phyloP scores from a whole-genome alignment of 2,797 vertebrate species.

The Halcyon chelicuti region DNA sequence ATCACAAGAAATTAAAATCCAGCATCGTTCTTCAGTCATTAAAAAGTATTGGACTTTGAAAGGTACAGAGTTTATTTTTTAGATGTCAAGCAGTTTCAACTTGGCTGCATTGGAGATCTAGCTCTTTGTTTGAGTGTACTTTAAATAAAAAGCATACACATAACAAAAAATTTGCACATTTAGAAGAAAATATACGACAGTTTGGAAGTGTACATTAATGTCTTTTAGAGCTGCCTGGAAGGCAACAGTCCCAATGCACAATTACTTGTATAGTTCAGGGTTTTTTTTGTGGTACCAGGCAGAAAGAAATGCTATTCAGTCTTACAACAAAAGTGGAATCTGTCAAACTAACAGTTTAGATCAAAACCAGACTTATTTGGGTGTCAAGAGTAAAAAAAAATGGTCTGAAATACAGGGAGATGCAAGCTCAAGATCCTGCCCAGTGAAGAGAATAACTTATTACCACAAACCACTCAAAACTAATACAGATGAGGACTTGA shows the following conservation, averaged over 20 bases:
- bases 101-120: neutral
- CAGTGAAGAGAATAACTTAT: neutral
- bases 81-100: neutral
- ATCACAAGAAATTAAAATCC: neutral
- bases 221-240: neutral
- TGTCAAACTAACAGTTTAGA: neutral
- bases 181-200: neutral
- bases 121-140: neutral
- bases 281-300: neutral
- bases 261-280: neutral
- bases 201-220: neutral
- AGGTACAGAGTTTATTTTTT: neutral
- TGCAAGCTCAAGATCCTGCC: neutral
- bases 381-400: neutral
- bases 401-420: neutral
- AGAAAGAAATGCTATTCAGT: neutral
- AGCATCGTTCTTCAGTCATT: neutral
- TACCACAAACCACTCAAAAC: neutral
- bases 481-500: neutral
- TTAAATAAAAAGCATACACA: neutral
- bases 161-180: neutral
- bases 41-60: neutral
- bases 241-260: neutral
- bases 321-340: neutral
- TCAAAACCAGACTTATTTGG: neutral